Conservation (phyloP, 1,140 invertebrate genomes). For the Brachionus plicatilis region DNA sequence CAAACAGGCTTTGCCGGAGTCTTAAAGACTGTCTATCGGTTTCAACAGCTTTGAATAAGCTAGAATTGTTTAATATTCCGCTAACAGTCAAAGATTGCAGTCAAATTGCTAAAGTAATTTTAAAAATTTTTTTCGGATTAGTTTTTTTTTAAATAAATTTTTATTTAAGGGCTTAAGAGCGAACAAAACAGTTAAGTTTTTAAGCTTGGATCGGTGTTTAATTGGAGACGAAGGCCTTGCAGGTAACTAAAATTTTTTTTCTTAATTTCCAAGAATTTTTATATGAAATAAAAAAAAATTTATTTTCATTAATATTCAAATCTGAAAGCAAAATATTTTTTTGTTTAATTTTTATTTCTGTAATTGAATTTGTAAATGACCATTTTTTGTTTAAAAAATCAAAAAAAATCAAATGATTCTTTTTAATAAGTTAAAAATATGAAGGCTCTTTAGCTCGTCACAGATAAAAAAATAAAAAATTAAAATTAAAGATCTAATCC, state of each 20-base stretch:
- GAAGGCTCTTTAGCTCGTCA: too few relatives aligned
- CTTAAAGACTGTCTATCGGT: constrained; percentile 50
- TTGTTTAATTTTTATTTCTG: too few relatives aligned
- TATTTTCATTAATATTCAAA: background rate
- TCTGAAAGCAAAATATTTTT: too few relatives aligned
- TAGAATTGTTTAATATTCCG: constrained; percentile 52
- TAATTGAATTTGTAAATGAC: too few relatives aligned
- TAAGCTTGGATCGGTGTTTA: constrained; percentile 50
- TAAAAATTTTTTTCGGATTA: background rate
- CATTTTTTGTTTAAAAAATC: too few relatives aligned
- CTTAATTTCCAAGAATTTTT: background rate
- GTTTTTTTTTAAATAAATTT: background rate
- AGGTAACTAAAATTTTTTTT: constrained; percentile 44
- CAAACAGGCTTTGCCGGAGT: constrained; percentile 50
- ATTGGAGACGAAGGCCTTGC: constrained; percentile 52
- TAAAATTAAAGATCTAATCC: too few relatives aligned
- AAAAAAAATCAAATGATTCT: too few relatives aligned
- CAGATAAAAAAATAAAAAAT: too few relatives aligned
- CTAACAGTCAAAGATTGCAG: constrained; percentile 49
- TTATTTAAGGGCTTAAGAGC: constrained; percentile 49
- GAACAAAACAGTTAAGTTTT: constrained; percentile 48
- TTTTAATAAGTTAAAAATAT: too few relatives aligned
- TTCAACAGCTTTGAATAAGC: constrained; percentile 46
- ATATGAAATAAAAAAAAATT: background rate
- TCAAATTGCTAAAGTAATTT: constrained; percentile 48